These are phyloP conservation scores for Dendroctonus valens DNA, from an alignment of 1,140 invertebrate genomes.

Conservation along the genomic window DNA sequence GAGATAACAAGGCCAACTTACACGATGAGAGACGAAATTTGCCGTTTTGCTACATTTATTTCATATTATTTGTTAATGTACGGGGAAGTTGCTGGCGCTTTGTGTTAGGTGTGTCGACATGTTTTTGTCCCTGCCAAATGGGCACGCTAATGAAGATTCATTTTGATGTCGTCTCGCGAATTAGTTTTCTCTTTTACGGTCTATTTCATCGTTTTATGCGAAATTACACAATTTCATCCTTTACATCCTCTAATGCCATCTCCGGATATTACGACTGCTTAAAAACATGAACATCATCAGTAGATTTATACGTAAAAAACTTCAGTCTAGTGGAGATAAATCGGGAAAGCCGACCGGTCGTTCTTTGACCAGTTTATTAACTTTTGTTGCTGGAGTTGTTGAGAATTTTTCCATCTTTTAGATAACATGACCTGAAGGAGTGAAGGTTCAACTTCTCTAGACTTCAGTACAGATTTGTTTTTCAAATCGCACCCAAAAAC, in stretches of 20 bases:
- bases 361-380: no score
- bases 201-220: constrained; percentile 2
- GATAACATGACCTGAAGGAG: no score
- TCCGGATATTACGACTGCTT: no score
- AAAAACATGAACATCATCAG: no score
- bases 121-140: background rate
- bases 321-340: no score
- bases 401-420: no score
- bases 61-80: constrained; percentile 32
- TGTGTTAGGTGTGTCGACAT: constrained; percentile 15
- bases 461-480: no score
- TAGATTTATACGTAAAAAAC: no score
- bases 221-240: background rate
- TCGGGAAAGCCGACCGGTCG: no score
- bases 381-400: no score
- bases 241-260: background rate
- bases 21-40: constrained; percentile 35
- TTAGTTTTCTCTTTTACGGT: constrained; percentile 13
- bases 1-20: constrained; percentile 47
- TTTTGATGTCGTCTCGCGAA: constrained; percentile 6
- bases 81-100: constrained; percentile 8
- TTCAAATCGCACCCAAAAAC: no score
- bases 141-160: constrained; percentile 19
- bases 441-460: no score
- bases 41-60: constrained; percentile 28